Percentiles rank a stretch among this genome's conserved stretches.
Conservation (phyloP, 2,888 invertebrate species). For the Drosophila leonis region DNA sequence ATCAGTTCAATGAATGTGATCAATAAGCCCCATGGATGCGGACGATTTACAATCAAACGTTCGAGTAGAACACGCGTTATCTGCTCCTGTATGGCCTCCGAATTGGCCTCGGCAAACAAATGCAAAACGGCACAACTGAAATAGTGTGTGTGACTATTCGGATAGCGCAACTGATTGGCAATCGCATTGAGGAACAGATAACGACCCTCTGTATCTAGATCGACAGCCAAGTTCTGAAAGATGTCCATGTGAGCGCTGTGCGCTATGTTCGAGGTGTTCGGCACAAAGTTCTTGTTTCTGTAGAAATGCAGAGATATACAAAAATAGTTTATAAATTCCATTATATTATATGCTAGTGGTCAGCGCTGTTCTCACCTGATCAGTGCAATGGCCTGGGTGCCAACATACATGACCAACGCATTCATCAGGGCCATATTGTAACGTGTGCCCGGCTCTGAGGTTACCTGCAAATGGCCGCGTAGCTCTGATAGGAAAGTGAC, state of each 20-base stretch:
- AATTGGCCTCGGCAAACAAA: conserved; percentile 98
- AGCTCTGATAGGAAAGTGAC: conserved; percentile 98
- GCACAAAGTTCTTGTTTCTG: conserved; percentile 95
- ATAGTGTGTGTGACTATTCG: conserved; percentile 99
- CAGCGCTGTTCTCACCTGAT: conserved; percentile 87
- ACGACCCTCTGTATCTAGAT: conserved; percentile 97
- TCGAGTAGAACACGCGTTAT: conserved; percentile 98
- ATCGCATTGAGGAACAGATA: conserved; percentile 99
- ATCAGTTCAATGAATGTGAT: conserved; percentile 99
- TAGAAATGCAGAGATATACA: too few relatives aligned
- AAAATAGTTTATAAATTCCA: background rate
- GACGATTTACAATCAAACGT: conserved; percentile 98
- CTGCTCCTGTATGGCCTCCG: conserved; percentile 99
- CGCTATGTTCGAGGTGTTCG: conserved; percentile 98
- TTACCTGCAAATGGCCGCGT: conserved; percentile 94
- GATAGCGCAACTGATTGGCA: conserved; percentile 99
- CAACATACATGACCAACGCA: conserved; percentile 98
- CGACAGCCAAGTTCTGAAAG: conserved; percentile 99
- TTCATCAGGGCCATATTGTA: conserved; percentile 99
- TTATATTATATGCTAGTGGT: too few relatives aligned
- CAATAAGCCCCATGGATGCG: conserved; percentile 99
- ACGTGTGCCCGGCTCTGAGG: conserved; percentile 94
- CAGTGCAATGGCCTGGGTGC: conserved; percentile 96
- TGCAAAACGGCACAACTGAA: conserved; percentile 99
- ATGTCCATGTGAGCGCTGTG: conserved; percentile 99